phyloP scores from a whole-genome alignment of 1,140 invertebrate species.

The Cydia splendana region DNA sequence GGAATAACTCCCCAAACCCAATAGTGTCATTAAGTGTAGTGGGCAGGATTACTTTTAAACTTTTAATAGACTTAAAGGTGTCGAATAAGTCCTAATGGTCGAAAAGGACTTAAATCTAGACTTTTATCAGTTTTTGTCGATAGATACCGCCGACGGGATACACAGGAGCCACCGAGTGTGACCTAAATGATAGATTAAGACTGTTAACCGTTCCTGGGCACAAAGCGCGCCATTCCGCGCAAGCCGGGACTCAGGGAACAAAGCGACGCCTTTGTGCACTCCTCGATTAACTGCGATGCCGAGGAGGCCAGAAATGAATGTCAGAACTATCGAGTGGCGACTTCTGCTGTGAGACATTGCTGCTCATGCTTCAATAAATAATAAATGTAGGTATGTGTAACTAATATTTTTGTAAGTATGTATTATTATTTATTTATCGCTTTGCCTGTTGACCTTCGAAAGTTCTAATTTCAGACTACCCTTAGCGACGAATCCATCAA shows the following conservation, averaged over 20 bases:
- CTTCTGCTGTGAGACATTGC: neutral
- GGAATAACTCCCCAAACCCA: too few species aligned
- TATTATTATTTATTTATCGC: too few species aligned
- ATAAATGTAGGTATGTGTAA: too few species aligned
- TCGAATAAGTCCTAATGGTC: too few species aligned
- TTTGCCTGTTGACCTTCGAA: too few species aligned
- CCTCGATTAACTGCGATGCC: neutral
- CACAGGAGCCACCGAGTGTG: neutral
- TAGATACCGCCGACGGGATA: neutral
- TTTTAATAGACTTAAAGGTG: too few species aligned
- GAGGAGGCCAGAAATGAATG: neutral
- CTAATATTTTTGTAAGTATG: too few species aligned
- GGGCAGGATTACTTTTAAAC: too few species aligned
- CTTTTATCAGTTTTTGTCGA: neutral
- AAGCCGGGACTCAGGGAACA: neutral
- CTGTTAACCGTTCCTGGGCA: neutral
- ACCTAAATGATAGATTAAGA: conserved; percentile 7
- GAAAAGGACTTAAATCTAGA: neutral
- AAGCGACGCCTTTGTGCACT: neutral
- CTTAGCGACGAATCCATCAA: too few species aligned
- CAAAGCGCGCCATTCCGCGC: conserved; percentile 3
- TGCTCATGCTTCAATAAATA: neutral
- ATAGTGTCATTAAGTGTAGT: too few species aligned
- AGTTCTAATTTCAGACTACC: too few species aligned
- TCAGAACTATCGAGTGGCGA: neutral